Percentiles rank a stretch among this genome's conserved stretches.
Conservation (phyloP, 53 echinoderm and acorn worm species). For the Henricia sp. region DNA sequence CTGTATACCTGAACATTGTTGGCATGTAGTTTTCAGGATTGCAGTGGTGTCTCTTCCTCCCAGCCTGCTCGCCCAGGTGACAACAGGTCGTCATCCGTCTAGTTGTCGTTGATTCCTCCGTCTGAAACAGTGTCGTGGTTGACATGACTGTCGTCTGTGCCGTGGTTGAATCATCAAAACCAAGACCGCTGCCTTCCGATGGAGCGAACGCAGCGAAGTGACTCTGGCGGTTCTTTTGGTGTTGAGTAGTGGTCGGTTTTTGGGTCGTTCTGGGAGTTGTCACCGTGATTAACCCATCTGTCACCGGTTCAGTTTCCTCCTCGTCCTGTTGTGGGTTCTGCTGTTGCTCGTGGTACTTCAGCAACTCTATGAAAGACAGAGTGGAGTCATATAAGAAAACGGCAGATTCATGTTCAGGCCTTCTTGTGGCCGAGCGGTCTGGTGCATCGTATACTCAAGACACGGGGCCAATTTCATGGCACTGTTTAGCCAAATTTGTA, state of each 20-base stretch:
- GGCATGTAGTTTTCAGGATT: constrained; percentile 79
- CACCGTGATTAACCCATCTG: background rate
- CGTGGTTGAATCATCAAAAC: background rate
- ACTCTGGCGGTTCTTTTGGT: background rate
- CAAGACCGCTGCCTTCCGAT: constrained; percentile 10
- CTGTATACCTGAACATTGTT: constrained; percentile 19
- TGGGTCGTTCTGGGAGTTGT: background rate
- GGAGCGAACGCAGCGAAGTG: background rate
- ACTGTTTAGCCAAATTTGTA: no score
- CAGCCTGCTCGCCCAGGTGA: constrained; percentile 70
- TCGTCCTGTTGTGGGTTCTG: constrained; percentile 17
- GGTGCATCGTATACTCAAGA: no score
- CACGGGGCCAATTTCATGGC: no score
- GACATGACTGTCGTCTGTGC: background rate
- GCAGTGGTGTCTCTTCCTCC: constrained; percentile 72
- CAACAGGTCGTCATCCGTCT: constrained; percentile 70
- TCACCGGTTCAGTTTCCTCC: background rate
- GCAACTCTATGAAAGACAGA: constrained; percentile 11
- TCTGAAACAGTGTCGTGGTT: constrained; percentile 3
- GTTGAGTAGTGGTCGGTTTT: background rate
- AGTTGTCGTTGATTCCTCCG: constrained; percentile 24
- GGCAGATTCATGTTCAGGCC: background rate
- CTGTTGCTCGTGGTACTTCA: constrained; percentile 16
- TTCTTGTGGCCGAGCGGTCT: no score
- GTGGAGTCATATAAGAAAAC: background rate